phyloP scores from a whole-genome alignment of 2,888 invertebrate species.

The Dascillus cervinus region DNA sequence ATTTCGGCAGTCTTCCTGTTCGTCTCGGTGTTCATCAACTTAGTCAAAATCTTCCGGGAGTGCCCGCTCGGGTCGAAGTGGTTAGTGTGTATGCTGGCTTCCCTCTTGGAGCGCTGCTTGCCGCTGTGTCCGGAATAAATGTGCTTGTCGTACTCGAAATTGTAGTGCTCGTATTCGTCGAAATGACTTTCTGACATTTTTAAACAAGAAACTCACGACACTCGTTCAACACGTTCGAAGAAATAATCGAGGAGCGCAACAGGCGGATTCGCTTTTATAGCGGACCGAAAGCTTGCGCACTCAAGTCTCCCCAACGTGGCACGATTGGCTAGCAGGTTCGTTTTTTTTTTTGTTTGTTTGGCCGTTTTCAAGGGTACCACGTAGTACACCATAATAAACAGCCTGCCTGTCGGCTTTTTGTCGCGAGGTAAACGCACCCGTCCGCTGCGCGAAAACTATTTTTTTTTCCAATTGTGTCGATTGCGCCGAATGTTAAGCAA shows the following conservation, averaged over 20 bases:
- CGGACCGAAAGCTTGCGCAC: background rate
- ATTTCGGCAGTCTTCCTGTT: slow-evolving; percentile 57
- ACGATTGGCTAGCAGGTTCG: slow-evolving; percentile 1
- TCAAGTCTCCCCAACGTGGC: background rate
- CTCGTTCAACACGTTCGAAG: no score
- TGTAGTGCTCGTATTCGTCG: slow-evolving; percentile 92
- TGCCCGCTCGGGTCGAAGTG: slow-evolving; percentile 89
- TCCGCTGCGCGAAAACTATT: no score
- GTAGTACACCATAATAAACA: no score
- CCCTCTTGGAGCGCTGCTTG: slow-evolving; percentile 84
- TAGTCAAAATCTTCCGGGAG: slow-evolving; percentile 83
- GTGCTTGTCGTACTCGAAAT: slow-evolving; percentile 88
- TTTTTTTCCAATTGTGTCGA: no score
- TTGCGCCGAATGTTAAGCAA: no score
- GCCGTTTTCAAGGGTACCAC: background rate
- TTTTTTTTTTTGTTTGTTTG: slow-evolving; percentile 1
- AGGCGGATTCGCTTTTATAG: slow-evolving; percentile 15
- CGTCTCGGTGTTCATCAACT: slow-evolving; percentile 75
- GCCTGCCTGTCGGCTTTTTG: no score
- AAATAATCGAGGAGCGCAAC: no score
- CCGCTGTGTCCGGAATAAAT: slow-evolving; percentile 82
- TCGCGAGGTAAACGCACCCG: no score
- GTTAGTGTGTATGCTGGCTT: slow-evolving; percentile 82
- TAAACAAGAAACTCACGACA: no score
- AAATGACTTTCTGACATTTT: slow-evolving; percentile 75